phyloP scores from a whole-genome alignment of 2,797 vertebrate genomes.

The Eleutherodactylus coqui region DNA sequence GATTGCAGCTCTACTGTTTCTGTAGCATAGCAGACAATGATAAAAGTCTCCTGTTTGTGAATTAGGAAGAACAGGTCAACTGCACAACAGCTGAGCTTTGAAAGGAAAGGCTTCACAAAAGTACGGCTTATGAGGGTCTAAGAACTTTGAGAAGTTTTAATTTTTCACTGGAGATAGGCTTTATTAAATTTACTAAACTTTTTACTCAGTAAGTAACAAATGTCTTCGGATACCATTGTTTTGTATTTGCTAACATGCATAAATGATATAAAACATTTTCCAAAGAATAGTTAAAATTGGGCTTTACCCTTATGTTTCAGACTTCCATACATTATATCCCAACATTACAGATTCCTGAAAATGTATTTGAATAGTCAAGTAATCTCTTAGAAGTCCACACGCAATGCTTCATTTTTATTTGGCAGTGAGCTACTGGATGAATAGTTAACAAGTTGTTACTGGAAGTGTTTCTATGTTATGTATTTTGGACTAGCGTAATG shows the following conservation, averaged over 20 bases:
- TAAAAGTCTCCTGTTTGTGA: too few species aligned
- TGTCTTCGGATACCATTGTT: not conserved
- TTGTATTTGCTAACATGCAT: not conserved
- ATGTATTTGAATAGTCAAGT: not conserved
- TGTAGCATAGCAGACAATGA: too few species aligned
- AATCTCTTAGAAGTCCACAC: not conserved
- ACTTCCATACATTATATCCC: not conserved
- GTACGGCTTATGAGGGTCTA: not conserved
- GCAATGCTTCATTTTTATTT: not conserved
- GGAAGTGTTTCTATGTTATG: not conserved
- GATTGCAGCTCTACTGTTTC: not conserved
- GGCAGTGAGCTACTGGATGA: not conserved
- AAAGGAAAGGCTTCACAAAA: too few species aligned
- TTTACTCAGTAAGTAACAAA: not conserved
- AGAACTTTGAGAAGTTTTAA: not conserved
- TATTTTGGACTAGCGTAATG: constrained; percentile 10
- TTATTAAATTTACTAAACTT: too few species aligned
- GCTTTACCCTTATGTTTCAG: not conserved
- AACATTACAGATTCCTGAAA: not conserved
- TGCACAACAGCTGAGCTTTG: too few species aligned
- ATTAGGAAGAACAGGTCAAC: too few species aligned
- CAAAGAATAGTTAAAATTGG: not conserved
- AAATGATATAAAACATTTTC: not conserved
- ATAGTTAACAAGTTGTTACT: constrained; percentile 17
- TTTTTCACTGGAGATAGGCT: not conserved